Evolutionary conservation across 2,113 vertebrate genomes (phyloP).

Genomic region (Nyctibius bracteatus): DNA sequence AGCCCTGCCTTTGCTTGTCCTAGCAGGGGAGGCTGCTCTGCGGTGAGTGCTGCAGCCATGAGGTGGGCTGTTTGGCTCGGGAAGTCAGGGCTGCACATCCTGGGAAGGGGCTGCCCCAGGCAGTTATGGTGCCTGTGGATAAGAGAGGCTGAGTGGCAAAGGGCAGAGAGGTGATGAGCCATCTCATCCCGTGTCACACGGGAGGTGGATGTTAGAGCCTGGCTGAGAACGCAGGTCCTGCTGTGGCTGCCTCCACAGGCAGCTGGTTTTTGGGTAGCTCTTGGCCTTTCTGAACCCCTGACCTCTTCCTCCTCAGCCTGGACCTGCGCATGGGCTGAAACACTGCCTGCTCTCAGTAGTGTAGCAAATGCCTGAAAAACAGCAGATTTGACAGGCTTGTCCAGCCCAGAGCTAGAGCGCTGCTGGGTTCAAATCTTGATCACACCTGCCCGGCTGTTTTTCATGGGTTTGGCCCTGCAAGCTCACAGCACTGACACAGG

Average conservation of each 20-base stretch:
- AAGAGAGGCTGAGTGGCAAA: not conserved
- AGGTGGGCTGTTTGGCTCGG: not conserved
- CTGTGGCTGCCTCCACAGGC: not conserved
- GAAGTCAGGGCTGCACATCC: fast-evolving
- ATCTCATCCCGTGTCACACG: fast-evolving
- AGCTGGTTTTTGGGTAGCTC: not conserved
- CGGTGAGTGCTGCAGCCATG: fast-evolving
- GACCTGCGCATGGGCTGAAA: not conserved
- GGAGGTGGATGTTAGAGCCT: not conserved
- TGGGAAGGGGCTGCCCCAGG: not conserved
- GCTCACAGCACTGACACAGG: not conserved
- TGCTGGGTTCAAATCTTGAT: not conserved
- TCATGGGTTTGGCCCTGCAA: fast-evolving
- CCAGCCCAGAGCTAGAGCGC: not conserved
- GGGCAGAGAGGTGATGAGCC: not conserved
- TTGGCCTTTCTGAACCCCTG: not conserved
- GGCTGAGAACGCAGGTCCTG: not conserved
- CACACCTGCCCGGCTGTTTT: not conserved
- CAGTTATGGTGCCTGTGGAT: not conserved
- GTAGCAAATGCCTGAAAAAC: not conserved
- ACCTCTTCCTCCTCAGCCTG: not conserved
- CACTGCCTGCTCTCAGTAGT: not conserved
- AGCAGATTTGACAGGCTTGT: not conserved
- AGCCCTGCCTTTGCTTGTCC: not conserved
- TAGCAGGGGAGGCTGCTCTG: not conserved